phyloP scores from a whole-genome alignment of 2,888 invertebrate species.

The Diaphora mendica region DNA sequence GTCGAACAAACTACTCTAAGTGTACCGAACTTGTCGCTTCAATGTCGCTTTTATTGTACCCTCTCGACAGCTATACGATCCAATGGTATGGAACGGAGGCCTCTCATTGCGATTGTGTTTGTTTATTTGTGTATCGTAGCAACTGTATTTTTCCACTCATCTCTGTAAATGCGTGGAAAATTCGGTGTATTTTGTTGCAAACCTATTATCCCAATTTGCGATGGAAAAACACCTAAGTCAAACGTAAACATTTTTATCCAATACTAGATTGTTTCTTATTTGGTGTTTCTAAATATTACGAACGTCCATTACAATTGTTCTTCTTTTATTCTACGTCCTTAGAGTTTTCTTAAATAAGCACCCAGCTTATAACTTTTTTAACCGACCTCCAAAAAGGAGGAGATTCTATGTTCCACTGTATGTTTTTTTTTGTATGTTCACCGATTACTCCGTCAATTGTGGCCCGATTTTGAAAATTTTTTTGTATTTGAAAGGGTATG shows the following conservation, averaged over 20 bases:
- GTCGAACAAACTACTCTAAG: conserved; percentile 3
- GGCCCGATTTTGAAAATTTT: too few relatives aligned
- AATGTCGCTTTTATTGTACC: conserved; percentile 10
- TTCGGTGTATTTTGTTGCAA: neutral
- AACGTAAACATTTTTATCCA: neutral
- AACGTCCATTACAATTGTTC: too few relatives aligned
- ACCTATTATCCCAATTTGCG: neutral
- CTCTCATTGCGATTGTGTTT: neutral
- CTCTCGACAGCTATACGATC: neutral
- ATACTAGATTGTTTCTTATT: neutral
- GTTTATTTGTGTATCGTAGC: neutral
- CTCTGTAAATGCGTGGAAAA: neutral
- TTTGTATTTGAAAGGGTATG: too few relatives aligned
- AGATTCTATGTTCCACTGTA: too few relatives aligned
- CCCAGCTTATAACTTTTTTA: too few relatives aligned
- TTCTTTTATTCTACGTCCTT: too few relatives aligned
- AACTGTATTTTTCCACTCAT: neutral
- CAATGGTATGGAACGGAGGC: neutral
- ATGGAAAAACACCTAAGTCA: neutral
- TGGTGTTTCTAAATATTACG: too few relatives aligned
- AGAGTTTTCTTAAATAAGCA: too few relatives aligned
- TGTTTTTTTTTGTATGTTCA: too few relatives aligned
- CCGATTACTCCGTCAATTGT: too few relatives aligned
- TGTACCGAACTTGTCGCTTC: conserved; percentile 1
- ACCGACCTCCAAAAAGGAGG: too few relatives aligned